phyloP scores from a whole-genome alignment of 2,888 invertebrate species.

The Pollenia griseotomentosa region DNA sequence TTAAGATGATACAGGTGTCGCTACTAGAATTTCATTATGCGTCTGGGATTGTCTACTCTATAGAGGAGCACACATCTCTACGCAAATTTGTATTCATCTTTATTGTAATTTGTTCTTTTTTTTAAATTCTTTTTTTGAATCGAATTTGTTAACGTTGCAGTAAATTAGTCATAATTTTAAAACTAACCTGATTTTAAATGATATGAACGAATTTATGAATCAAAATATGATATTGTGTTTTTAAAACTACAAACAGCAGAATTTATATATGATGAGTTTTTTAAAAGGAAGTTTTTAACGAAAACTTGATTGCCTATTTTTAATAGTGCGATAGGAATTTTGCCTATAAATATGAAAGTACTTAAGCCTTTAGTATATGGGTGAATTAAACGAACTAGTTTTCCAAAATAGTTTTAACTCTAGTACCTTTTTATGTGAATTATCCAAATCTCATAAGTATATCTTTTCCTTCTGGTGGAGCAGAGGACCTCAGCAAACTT shows the following conservation, averaged over 20 bases:
- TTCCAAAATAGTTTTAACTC: no score
- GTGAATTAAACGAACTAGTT: no score
- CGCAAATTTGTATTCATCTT: constrained; percentile 22
- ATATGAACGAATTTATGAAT: constrained; percentile 63
- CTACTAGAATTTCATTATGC: constrained; percentile 68
- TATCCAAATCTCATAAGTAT: no score
- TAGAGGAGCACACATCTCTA: not conserved
- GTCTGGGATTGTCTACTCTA: not conserved
- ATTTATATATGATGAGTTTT: not conserved
- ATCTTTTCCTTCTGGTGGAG: no score
- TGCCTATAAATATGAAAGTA: no score
- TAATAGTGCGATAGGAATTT: no score
- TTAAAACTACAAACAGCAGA: not conserved
- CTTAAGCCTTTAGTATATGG: no score
- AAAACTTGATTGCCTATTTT: not conserved
- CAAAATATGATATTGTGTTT: constrained; percentile 49
- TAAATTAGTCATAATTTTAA: constrained; percentile 61
- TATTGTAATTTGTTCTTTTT: constrained; percentile 31
- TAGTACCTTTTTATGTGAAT: no score
- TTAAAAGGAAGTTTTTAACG: not conserved
- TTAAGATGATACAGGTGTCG: constrained; percentile 70
- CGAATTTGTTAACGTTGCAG: constrained; percentile 58
- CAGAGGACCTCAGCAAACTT: no score
- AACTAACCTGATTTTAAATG: constrained; percentile 66
- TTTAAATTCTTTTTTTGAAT: not conserved